Evolutionary conservation across 1,140 invertebrate species (phyloP), one percentile per base, ranked within the genome.

Genomic region (Drosophila hydei): DNA sequence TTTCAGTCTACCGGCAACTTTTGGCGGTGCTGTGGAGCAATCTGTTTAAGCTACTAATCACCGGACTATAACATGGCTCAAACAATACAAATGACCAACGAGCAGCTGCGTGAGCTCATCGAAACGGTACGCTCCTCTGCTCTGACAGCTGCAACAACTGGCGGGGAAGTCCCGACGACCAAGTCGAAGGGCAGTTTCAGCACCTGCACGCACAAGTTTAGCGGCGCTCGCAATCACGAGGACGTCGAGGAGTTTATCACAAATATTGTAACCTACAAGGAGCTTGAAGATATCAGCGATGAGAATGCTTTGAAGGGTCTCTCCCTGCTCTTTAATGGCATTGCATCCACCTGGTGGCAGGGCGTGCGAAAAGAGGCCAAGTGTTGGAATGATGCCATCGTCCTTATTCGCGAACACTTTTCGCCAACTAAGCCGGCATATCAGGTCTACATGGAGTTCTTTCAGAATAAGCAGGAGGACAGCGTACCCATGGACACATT

Each of bases 331-430:
- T 76, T 93, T 19, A 79, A 74, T 11, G 90, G 88, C 18, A 43
- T 87, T 5, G 92, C 92, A 6, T 91, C 91, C 0, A 92, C 89
- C 3, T 93, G 92, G 92, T 93, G 91, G 92, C 90, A 92, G 59
- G 92, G 92, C 51, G 83, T 92, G 0, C 91, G 92, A 21, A 75
- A 77, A 50, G 90, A 91, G 69, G 89, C 84, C 9, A 72, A 77
- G 33, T 91, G 89, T 5, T 91, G 89, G 85, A 68, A 78, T 9
- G 87, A 90, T 12, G 90, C 75, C 19, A 68, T 91, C 23, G 68
- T 2, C 19, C 74, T 88, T 2, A 75, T 91, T 14, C 79, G 89
- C 1, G 80, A 88, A 23, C 81, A 90, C 43, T 91, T 91, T 16
- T 79, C 89, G 19, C 89, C 89, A 23, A 71, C 75, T 2, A 91